Percentiles rank a stretch among this genome's conserved stretches.
These are phyloP conservation scores for Actinopyga echinites DNA, from an alignment of 53 echinoderm and acorn worm species.

Conservation along the genomic window DNA sequence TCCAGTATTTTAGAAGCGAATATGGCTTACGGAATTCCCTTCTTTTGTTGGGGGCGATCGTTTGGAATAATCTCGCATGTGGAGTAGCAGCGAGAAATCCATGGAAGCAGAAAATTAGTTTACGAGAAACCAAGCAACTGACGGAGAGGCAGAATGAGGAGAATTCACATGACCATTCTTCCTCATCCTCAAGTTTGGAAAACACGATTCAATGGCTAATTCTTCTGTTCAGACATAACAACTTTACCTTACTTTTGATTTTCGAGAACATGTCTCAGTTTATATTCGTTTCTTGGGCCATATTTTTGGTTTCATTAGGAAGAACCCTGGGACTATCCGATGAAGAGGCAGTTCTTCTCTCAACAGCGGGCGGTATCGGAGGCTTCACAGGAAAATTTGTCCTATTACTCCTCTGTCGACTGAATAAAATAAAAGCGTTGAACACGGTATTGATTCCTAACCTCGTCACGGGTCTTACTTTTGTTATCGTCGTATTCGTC, in stretches of 20 bases:
- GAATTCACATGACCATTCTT: too few relatives aligned
- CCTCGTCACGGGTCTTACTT: background rate
- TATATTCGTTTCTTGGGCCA: background rate
- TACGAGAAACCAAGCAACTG: too few relatives aligned
- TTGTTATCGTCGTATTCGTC: background rate
- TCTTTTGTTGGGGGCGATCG: too few relatives aligned
- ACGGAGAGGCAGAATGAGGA: too few relatives aligned
- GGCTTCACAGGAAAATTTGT: background rate
- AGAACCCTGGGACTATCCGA: background rate
- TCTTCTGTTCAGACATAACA: background rate
- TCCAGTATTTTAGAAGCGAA: too few relatives aligned
- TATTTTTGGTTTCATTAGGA: slow-evolving; percentile 5
- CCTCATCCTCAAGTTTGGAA: background rate
- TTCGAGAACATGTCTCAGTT: background rate
- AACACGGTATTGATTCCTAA: background rate
- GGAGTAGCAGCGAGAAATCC: too few relatives aligned
- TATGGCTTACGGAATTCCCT: too few relatives aligned
- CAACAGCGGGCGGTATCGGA: background rate
- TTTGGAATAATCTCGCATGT: too few relatives aligned
- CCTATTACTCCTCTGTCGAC: background rate
- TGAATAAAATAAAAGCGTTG: background rate
- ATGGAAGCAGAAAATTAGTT: too few relatives aligned
- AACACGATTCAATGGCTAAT: too few relatives aligned
- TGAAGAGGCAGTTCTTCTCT: background rate
- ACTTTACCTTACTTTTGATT: background rate